These are phyloP conservation scores for Cottoperca gobio DNA, from an alignment of 2,797 vertebrate genomes.

Conservation along the genomic window DNA sequence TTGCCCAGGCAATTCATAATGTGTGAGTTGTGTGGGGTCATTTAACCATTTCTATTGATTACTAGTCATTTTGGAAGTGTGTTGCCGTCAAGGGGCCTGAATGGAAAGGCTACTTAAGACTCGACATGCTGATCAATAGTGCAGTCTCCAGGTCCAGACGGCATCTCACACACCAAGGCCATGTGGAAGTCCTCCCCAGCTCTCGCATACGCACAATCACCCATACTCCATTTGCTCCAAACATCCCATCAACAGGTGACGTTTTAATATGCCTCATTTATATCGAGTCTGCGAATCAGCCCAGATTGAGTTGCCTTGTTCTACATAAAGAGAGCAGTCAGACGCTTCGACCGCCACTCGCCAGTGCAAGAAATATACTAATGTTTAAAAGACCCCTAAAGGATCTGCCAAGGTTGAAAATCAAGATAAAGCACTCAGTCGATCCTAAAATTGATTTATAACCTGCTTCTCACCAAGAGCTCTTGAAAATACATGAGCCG, in stretches of 20 bases:
- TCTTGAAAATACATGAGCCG: conserved; percentile 69
- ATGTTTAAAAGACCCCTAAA: conserved; percentile 73
- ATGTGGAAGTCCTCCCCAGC: conserved; percentile 67
- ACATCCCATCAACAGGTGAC: conserved; percentile 71
- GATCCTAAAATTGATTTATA: conserved; percentile 79
- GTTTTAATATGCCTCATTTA: conserved; percentile 72
- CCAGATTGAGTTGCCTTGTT: conserved; percentile 67
- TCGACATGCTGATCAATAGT: conserved; percentile 75
- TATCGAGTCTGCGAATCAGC: conserved; percentile 51
- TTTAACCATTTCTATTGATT: conserved; percentile 80
- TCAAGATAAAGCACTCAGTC: conserved; percentile 73
- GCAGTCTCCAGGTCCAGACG: conserved; percentile 72
- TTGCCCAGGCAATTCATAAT: conserved; percentile 65
- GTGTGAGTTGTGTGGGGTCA: conserved; percentile 65
- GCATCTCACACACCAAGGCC: conserved; percentile 76
- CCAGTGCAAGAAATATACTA: conserved; percentile 65
- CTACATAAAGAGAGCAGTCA: conserved; percentile 72
- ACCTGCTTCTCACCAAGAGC: conserved; percentile 55
- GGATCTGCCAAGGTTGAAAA: conserved; percentile 73
- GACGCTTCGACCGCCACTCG: conserved; percentile 57
- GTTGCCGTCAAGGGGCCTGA: conserved; percentile 59
- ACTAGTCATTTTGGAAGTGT: conserved; percentile 71
- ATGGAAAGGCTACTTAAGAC: conserved; percentile 72
- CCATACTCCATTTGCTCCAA: conserved; percentile 49
- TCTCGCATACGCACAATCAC: conserved; percentile 22